Conservation (phyloP, 2,888 invertebrate species). For the Lasioglossum zephyrum region DNA sequence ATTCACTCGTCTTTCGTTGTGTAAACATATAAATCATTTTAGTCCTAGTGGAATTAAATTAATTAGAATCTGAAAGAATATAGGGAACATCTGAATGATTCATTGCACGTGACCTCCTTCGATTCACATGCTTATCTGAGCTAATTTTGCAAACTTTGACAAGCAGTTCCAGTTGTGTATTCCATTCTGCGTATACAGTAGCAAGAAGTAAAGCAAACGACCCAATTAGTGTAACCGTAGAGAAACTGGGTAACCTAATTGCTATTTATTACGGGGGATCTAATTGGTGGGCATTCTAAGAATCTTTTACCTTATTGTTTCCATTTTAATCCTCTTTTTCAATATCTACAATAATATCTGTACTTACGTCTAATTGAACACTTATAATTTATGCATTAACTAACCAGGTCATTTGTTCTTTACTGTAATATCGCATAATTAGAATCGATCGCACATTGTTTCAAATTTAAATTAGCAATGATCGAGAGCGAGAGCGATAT, state of each 20-base stretch:
- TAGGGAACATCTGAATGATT: not conserved
- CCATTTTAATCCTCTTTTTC: not conserved
- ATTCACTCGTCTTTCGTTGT: not conserved
- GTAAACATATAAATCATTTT: not conserved
- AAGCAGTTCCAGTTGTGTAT: not conserved
- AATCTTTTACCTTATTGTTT: not conserved
- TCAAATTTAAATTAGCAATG: not conserved
- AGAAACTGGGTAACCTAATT: conserved; percentile 2
- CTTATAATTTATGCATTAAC: not conserved
- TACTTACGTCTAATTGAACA: not conserved
- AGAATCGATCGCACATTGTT: not conserved
- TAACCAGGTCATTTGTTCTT: not conserved
- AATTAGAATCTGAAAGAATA: not conserved
- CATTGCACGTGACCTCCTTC: not conserved
- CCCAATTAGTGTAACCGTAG: conserved; percentile 1
- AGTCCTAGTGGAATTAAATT: not conserved
- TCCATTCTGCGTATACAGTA: not conserved
- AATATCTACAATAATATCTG: not conserved
- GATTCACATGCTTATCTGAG: not conserved
- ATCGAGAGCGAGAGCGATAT: not conserved
- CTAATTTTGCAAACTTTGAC: conserved; percentile 3
- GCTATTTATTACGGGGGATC: not conserved
- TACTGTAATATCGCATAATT: not conserved
- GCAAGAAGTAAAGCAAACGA: not conserved
- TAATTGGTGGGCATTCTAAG: not conserved